Evolutionary conservation across 2,797 vertebrate species (phyloP).

Genomic region (Rhabdomys pumilio): DNA sequence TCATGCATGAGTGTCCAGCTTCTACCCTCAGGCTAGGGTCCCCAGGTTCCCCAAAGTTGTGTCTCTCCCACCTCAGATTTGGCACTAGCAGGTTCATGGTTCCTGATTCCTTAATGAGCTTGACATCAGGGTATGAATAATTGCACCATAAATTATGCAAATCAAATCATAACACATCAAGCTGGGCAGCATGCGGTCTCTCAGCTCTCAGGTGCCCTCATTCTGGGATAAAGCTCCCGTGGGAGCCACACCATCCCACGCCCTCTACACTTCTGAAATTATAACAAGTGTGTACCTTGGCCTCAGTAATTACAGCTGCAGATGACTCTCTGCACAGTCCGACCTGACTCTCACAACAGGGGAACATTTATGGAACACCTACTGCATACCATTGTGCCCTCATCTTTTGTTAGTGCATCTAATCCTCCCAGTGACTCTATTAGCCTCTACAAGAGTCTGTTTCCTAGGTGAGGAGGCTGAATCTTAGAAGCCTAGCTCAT

Average conservation of each 20-base stretch:
- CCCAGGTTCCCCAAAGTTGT: neutral
- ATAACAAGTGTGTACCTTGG: neutral
- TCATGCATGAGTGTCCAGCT: conserved; percentile 6
- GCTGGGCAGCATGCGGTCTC: conserved; percentile 75
- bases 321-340: neutral
- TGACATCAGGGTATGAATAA: conserved; percentile 78
- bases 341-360: neutral
- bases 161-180: conserved; percentile 77
- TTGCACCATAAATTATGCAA: conserved; percentile 81
- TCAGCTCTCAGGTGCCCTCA: conserved; percentile 76
- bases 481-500: neutral
- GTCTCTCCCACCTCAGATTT: conserved; percentile 49
- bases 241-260: conserved; percentile 63
- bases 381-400: neutral
- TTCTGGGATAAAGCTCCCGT: conserved; percentile 52
- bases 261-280: conserved; percentile 62
- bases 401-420: neutral
- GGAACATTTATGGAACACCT: neutral
- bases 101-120: conserved; percentile 79
- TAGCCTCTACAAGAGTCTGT: neutral
- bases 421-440: neutral
- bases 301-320: neutral
- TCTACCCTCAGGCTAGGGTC: neutral
- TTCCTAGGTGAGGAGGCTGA: conserved; percentile 9
- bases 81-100: conserved; percentile 75